Evolutionary conservation across 2,888 invertebrate species (phyloP).

Genomic region (Chrysina gloriosa): DNA sequence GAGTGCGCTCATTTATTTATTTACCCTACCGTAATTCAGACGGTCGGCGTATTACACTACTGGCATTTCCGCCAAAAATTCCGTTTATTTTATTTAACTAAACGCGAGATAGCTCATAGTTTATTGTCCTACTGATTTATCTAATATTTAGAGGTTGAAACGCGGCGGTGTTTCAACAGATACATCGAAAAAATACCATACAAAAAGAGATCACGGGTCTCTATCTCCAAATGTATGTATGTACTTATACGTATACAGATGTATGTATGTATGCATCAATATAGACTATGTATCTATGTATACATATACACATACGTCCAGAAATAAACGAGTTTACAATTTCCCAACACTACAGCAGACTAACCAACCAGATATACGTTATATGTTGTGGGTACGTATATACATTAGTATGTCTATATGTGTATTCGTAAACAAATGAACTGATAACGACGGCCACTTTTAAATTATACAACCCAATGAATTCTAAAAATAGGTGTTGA

Average conservation of each 20-base stretch:
- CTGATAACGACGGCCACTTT: slow-evolving; percentile 35
- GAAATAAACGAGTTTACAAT: slow-evolving; percentile 33
- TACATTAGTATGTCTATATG: neutral
- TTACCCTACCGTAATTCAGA: slow-evolving; percentile 5
- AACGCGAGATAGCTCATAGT: neutral
- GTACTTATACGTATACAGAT: neutral
- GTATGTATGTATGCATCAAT: neutral
- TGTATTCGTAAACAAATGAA: slow-evolving; percentile 28
- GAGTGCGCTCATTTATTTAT: slow-evolving; percentile 4
- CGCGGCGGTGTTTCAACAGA: neutral
- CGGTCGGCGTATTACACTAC: neutral
- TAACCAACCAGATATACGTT: neutral
- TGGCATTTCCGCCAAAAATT: neutral
- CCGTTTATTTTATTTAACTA: slow-evolving; percentile 1
- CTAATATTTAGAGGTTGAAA: slow-evolving; percentile 1
- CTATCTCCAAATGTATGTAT: too few species aligned
- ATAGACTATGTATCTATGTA: neutral
- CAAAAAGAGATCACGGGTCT: too few species aligned
- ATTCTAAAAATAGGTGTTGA: slow-evolving; percentile 35
- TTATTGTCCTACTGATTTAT: slow-evolving; percentile 5
- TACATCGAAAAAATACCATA: neutral
- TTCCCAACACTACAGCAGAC: slow-evolving; percentile 21
- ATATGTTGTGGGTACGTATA: neutral
- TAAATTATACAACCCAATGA: slow-evolving; percentile 34
- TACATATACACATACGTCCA: slow-evolving; percentile 6